phyloP scores from a whole-genome alignment of 92 coral and sea anemone species.

The Epizoanthus ramosus region DNA sequence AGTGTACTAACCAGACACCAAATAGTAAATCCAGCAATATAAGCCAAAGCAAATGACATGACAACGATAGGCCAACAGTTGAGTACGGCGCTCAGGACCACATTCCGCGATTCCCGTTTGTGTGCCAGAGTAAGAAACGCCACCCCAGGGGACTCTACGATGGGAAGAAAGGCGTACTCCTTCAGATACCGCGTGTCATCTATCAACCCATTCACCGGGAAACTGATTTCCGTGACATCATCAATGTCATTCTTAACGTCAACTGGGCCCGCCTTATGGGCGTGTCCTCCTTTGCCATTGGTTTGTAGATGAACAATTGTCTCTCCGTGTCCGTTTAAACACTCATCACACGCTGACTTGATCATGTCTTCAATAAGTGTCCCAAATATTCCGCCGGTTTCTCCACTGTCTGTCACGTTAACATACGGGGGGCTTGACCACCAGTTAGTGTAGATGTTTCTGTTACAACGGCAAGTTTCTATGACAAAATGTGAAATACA shows the following conservation, averaged over 20 bases:
- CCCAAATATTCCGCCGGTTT: slow-evolving; percentile 45
- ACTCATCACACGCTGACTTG: slow-evolving; percentile 41
- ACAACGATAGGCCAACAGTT: slow-evolving; percentile 38
- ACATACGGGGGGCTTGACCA: slow-evolving; percentile 56
- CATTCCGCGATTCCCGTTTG: not conserved
- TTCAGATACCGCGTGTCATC: slow-evolving; percentile 41
- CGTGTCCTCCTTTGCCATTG: slow-evolving; percentile 18
- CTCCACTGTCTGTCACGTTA: slow-evolving; percentile 19
- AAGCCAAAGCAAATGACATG: slow-evolving; percentile 14
- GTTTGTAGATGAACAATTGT: slow-evolving; percentile 21
- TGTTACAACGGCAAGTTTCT: slow-evolving; percentile 57
- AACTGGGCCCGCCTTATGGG: slow-evolving; percentile 27
- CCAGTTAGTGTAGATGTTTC: slow-evolving; percentile 52
- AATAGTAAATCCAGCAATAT: slow-evolving; percentile 26
- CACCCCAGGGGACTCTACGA: slow-evolving; percentile 64
- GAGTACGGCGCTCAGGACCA: slow-evolving; percentile 5
- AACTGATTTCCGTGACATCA: slow-evolving; percentile 46
- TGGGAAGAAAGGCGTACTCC: slow-evolving; percentile 51
- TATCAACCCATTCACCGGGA: slow-evolving; percentile 55
- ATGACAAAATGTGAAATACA: not conserved
- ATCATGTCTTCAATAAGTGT: slow-evolving; percentile 35
- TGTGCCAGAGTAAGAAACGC: slow-evolving; percentile 47
- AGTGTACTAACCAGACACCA: slow-evolving; percentile 33
- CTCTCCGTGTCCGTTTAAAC: slow-evolving; percentile 47
- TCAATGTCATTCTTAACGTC: slow-evolving; percentile 44